A percentile compares a stretch with the other conserved stretches of the same genome.
phyloP scores from a whole-genome alignment of 2,888 invertebrate genomes.

The Nephrotoma guestfalica region DNA sequence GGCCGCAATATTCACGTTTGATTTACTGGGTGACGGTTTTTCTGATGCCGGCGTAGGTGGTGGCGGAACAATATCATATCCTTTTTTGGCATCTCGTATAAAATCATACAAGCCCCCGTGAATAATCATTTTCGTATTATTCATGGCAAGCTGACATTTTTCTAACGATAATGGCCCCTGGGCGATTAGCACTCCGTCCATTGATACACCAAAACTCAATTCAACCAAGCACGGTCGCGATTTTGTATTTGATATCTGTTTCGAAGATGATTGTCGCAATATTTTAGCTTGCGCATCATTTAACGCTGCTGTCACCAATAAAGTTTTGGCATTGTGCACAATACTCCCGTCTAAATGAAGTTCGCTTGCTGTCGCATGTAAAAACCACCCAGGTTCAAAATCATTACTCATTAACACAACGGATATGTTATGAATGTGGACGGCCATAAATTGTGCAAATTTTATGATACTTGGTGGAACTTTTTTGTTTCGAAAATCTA shows the following conservation, averaged over 20 bases:
- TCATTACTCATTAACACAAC: constrained; percentile 43
- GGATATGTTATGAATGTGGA: constrained; percentile 62
- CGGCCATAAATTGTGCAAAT: constrained; percentile 81
- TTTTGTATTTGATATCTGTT: constrained; percentile 10
- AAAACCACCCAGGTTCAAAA: constrained; percentile 49
- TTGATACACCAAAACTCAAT: constrained; percentile 52
- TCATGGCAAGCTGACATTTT: constrained; percentile 33
- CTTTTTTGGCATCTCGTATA: constrained; percentile 28
- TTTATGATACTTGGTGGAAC: constrained; percentile 66
- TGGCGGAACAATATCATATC: constrained; percentile 10
- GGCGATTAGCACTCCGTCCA: constrained; percentile 65
- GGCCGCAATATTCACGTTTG: constrained; percentile 8
- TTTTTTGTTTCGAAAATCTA: constrained; percentile 60
- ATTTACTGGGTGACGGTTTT: neutral
- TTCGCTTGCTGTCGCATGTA: constrained; percentile 56
- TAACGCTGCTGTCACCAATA: constrained; percentile 58
- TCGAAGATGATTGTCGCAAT: constrained; percentile 23
- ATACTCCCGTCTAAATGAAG: constrained; percentile 51
- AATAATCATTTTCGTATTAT: constrained; percentile 34
- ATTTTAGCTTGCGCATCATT: constrained; percentile 42
- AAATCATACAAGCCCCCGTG: constrained; percentile 37
- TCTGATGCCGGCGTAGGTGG: constrained; percentile 2
- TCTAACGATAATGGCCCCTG: constrained; percentile 76
- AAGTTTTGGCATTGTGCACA: constrained; percentile 49
- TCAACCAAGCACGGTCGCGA: constrained; percentile 53